These are phyloP conservation scores for Scomber colias DNA, from an alignment of 2,113 vertebrate genomes.

Conservation along the genomic window DNA sequence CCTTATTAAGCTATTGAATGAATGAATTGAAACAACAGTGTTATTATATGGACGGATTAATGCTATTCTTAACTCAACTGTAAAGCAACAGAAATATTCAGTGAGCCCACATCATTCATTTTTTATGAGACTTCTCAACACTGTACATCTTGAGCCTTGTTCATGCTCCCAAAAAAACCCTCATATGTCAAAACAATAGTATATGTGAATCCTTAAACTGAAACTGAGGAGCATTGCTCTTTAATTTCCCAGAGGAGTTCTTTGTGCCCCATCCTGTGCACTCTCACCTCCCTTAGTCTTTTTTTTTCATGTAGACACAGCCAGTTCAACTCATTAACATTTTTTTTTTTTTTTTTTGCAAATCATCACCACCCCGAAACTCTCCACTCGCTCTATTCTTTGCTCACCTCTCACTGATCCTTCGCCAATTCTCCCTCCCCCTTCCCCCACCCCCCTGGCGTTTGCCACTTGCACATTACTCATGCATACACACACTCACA, in stretches of 20 bases:
- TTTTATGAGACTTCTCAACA: conserved; percentile 45
- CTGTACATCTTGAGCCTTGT: conserved; percentile 1
- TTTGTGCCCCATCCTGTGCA: neutral
- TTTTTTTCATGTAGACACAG: neutral
- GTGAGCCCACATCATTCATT: conserved; percentile 37
- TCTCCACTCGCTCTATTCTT: conserved; percentile 29
- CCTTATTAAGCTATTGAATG: neutral
- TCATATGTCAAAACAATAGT: conserved; percentile 5
- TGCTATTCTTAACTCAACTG: conserved; percentile 8
- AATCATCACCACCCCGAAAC: conserved; percentile 20
- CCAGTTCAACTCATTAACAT: conserved; percentile 2
- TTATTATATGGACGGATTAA: neutral
- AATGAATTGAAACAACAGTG: conserved; percentile 5
- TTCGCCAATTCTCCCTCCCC: conserved; percentile 63
- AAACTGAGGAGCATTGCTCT: conserved; percentile 6
- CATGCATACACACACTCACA: conserved; percentile 53
- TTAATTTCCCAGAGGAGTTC: conserved; percentile 30
- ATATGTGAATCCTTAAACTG: conserved; percentile 21
- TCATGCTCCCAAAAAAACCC: conserved; percentile 37
- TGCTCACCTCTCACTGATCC: conserved; percentile 71
- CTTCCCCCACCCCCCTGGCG: conserved; percentile 50
- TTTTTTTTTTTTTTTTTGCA: conserved; percentile 22
- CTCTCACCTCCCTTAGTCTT: conserved; percentile 6
- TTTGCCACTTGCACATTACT: conserved; percentile 63
- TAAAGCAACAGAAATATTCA: conserved; percentile 19